Base-by-base conservation (phyloP, 2,797 vertebrate species). In the Mus minutoides region DNA sequence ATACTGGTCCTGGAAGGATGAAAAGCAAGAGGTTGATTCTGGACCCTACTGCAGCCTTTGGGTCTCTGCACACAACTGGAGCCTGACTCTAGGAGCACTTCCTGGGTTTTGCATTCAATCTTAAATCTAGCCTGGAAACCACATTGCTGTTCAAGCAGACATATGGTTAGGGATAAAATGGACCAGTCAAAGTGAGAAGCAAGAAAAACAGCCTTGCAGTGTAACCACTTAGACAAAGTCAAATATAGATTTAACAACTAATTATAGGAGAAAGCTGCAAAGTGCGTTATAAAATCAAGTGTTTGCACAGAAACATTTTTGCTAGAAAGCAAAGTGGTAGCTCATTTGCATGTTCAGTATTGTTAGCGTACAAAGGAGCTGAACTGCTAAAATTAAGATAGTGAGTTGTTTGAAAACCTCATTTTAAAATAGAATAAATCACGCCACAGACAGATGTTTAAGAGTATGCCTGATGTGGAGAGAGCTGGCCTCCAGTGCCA, bases 301-400 rank as follows among this genome's bases (percentile, higher is more conserved):
- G 97, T 98, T 98, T 98, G 94, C 97, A 98, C 89, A 98, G 97
- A 98, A 98, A 98, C 98, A 97, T 95, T 97, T 98, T 98, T 98
- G 95, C 97, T 98, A 97, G 97, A 98, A 98, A 98, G 97, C 96
- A 96, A 97, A 98, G 97, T 97, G 96, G 96, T 97, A 98, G 88
- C 93, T 98, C 62, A 98, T 98, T 98, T 98, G 97, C 96, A 97
- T 98, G 96, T 95, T 98, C 93, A 92, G 97, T 98, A 98, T 97
- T 98, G 97, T 98, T 98, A 98, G 71, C 96, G 92, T 95, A 98
- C 98, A 98, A 97, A 97, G 97, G 97, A 98, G 90, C 97, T 95
- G 97, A 98, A 98, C 97, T 97, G 97, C 95, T 98, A 98, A 98
- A 98, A 98, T 98, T 98, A 98, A 98, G 97, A 97, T 49, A 97